Percentiles rank a stretch among this genome's conserved stretches.
phyloP scores from a whole-genome alignment of 2,797 vertebrate genomes.

The Argentina silus region DNA sequence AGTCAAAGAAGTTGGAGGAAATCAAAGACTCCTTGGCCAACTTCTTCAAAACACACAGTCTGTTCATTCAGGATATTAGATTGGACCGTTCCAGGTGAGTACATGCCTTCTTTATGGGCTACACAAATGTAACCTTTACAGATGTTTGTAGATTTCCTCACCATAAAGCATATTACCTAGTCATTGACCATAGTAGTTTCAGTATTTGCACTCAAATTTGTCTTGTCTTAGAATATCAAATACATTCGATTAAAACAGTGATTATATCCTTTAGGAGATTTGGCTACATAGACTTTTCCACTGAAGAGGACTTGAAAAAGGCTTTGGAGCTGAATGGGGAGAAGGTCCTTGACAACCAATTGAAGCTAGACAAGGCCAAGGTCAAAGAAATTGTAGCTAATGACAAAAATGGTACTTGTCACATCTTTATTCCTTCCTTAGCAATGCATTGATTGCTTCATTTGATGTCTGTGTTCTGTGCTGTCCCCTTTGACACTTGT shows the following conservation, averaged over 20 bases:
- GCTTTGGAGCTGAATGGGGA: slow-evolving; percentile 87
- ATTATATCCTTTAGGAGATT: slow-evolving; percentile 78
- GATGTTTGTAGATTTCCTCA: neutral
- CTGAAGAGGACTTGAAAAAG: slow-evolving; percentile 87
- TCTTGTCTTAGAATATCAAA: neutral
- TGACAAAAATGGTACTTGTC: slow-evolving; percentile 80
- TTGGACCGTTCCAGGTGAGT: slow-evolving; percentile 84
- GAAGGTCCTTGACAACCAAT: slow-evolving; percentile 81
- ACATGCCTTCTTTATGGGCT: neutral
- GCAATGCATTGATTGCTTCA: neutral
- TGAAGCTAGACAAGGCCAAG: slow-evolving; percentile 86
- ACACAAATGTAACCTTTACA: neutral
- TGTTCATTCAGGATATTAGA: slow-evolving; percentile 84
- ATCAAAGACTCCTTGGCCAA: slow-evolving; percentile 80
- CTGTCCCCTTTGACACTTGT: neutral
- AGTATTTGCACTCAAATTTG: neutral
- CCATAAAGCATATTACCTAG: too few species aligned
- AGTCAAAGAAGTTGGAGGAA: slow-evolving; percentile 80
- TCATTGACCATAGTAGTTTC: neutral
- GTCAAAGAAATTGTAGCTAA: slow-evolving; percentile 51
- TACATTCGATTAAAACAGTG: too few species aligned
- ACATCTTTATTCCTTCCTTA: neutral
- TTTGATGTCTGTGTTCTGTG: neutral
- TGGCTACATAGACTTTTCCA: slow-evolving; percentile 86
- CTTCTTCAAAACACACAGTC: slow-evolving; percentile 83